A percentile compares a stretch with the other conserved stretches of the same genome.
These are phyloP conservation scores for Microtus pennsylvanicus DNA, from an alignment of 2,113 vertebrate species.

Conservation along the genomic window DNA sequence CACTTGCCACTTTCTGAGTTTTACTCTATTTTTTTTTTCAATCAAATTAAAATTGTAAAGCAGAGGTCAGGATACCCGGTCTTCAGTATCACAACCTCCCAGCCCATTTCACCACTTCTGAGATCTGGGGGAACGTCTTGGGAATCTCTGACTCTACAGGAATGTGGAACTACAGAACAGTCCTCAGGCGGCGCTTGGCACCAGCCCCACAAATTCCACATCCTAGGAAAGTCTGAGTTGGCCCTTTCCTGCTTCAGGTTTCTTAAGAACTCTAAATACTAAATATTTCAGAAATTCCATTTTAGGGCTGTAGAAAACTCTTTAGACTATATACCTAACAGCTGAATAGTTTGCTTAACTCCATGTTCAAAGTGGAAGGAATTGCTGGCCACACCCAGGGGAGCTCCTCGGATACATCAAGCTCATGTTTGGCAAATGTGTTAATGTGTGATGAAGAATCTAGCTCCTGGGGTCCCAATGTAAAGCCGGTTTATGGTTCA, in stretches of 20 bases:
- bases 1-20: not conserved
- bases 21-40: not conserved
- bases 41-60: constrained; percentile 8
- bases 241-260: not conserved
- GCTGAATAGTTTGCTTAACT: not conserved
- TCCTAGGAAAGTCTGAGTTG: not conserved
- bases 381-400: not conserved
- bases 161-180: no score
- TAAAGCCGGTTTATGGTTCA: not conserved
- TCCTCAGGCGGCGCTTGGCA: not conserved
- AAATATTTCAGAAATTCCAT: not conserved
- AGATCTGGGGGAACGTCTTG: not conserved
- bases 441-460: not conserved
- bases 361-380: not conserved
- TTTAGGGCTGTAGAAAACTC: not conserved
- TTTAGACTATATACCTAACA: not conserved
- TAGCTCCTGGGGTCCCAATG: not conserved
- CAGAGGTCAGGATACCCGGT: not conserved
- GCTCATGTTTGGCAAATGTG: not conserved
- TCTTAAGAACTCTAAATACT: not conserved
- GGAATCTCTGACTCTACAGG: not conserved
- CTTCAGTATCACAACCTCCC: not conserved
- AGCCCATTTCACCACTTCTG: not conserved
- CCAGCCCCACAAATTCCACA: not conserved
- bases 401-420: not conserved